Conservation (phyloP, 2,888 invertebrate genomes). For the Seira musarum region DNA sequence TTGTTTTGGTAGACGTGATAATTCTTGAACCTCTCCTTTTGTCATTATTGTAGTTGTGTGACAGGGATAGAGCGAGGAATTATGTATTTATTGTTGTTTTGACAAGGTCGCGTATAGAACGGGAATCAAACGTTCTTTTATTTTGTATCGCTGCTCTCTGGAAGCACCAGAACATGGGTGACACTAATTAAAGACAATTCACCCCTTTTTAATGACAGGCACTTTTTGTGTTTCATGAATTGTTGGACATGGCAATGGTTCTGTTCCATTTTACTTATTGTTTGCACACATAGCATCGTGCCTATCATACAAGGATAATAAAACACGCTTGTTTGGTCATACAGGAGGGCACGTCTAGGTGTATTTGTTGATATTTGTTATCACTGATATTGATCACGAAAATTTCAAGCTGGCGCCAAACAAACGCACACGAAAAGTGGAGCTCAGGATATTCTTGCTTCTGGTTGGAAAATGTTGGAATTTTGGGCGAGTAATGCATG, state of each 20-base stretch:
- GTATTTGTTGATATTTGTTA: constrained; percentile 1
- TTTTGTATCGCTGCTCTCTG: neutral
- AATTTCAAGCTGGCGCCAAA: constrained; percentile 1
- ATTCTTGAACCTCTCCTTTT: neutral
- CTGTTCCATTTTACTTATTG: neutral
- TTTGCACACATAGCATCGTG: neutral
- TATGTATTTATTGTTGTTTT: no score
- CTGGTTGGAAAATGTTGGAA: neutral
- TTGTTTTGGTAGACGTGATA: neutral
- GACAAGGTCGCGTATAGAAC: neutral
- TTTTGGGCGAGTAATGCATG: neutral
- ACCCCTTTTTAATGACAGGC: neutral
- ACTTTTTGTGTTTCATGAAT: neutral
- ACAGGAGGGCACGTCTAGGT: neutral
- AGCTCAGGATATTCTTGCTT: neutral
- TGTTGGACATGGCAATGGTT: neutral
- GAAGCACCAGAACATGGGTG: neutral
- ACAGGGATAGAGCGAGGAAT: neutral
- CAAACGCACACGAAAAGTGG: neutral
- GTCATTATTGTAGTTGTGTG: neutral
- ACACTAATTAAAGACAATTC: constrained; percentile 10
- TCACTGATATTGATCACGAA: neutral
- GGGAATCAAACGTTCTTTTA: neutral
- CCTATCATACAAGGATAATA: neutral
- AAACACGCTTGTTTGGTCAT: neutral